Conservation (phyloP, 2,888 invertebrate species). For the Drosophila picticornis region DNA sequence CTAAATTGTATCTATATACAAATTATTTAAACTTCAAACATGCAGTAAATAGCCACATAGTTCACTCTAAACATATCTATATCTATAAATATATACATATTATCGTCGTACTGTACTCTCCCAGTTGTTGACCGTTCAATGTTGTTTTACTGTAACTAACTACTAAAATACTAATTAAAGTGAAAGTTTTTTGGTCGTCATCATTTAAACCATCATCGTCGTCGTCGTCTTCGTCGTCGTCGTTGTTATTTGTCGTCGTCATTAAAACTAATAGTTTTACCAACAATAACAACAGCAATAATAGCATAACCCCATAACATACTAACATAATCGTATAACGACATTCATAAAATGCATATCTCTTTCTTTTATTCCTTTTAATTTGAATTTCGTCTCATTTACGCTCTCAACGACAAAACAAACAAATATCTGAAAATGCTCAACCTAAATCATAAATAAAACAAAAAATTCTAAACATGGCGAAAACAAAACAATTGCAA, state of each 20-base stretch:
- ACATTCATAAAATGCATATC: conserved; percentile 69
- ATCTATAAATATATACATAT: conserved; percentile 14
- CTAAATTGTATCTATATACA: conserved; percentile 14
- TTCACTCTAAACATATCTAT: conserved; percentile 15
- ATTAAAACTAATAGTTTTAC: conserved; percentile 12
- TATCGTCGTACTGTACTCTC: conserved; percentile 54
- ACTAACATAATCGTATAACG: conserved; percentile 51
- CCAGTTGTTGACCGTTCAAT: conserved; percentile 62
- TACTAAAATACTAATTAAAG: conserved; percentile 28
- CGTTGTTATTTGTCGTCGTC: conserved; percentile 19
- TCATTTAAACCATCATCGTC: conserved; percentile 30
- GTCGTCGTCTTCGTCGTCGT: conserved; percentile 40
- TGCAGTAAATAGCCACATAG: conserved; percentile 23
- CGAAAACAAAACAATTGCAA: conserved; percentile 49
- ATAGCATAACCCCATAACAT: conserved; percentile 38
- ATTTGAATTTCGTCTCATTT: conserved; percentile 69
- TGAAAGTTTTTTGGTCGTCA: conserved; percentile 43
- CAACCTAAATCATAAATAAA: conserved; percentile 35
- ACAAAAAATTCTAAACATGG: conserved; percentile 40
- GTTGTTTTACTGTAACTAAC: conserved; percentile 63
- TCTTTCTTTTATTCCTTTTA: conserved; percentile 71
- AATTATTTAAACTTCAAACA: background rate
- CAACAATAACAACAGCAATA: conserved; percentile 31
- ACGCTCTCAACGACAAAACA: conserved; percentile 50
- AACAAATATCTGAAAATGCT: conserved; percentile 24